These are phyloP conservation scores for Elgaria multicarinata DNA, from an alignment of 2,113 vertebrate genomes.

Conservation along the genomic window DNA sequence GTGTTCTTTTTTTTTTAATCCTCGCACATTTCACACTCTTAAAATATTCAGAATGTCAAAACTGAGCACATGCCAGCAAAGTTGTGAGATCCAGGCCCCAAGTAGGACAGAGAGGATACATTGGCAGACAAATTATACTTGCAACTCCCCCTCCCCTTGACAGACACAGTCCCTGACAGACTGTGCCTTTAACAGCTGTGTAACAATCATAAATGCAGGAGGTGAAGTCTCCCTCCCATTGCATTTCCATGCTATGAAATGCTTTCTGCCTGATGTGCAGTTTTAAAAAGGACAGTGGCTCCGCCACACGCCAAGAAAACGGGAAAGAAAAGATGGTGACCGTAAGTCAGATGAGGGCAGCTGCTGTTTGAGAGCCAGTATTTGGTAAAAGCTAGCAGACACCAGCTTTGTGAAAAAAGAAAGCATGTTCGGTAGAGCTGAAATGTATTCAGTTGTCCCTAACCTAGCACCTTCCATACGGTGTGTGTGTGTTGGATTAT, in stretches of 20 bases:
- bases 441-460: background rate
- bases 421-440: too few species aligned
- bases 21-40: background rate
- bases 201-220: background rate
- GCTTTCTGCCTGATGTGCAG: background rate
- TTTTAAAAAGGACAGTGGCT: background rate
- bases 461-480: background rate
- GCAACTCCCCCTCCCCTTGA: background rate
- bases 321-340: background rate
- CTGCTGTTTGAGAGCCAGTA: background rate
- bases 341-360: background rate
- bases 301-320: background rate
- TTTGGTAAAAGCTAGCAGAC: background rate
- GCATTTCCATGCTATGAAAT: background rate
- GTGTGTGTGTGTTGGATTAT: too few species aligned
- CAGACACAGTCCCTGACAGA: slow-evolving; percentile 14
- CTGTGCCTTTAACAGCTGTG: background rate
- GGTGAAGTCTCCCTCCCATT: background rate
- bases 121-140: slow-evolving; percentile 14
- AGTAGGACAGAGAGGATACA: background rate
- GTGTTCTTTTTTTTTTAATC: background rate
- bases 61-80: background rate
- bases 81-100: background rate
- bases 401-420: background rate
- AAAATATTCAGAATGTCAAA: slow-evolving; percentile 10